Evolutionary conservation across 2,113 vertebrate species (phyloP).

Genomic region (Protomyctophum bolini): DNA sequence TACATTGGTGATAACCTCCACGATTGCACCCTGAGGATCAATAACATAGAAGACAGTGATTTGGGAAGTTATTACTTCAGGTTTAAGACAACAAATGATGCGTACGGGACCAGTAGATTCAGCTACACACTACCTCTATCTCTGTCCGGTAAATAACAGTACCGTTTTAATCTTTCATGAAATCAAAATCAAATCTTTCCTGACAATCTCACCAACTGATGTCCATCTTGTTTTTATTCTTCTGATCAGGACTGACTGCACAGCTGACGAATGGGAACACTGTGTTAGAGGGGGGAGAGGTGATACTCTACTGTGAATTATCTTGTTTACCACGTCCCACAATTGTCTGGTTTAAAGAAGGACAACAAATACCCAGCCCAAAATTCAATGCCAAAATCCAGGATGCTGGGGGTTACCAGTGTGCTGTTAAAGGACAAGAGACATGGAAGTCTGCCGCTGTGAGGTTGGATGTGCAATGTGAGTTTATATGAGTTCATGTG

Average conservation of each 20-base stretch:
- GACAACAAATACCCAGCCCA: neutral
- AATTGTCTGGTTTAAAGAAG: constrained; percentile 50
- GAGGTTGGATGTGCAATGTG: constrained; percentile 58
- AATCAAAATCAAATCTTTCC: accelerated
- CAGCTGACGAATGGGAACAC: no score
- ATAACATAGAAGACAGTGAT: constrained; percentile 25
- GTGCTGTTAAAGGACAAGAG: constrained; percentile 30
- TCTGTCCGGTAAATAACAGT: constrained; percentile 38
- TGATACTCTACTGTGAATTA: constrained; percentile 41
- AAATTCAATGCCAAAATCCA: constrained; percentile 28
- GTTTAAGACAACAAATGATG: neutral
- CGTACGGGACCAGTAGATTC: neutral
- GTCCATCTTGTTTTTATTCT: neutral
- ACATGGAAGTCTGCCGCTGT: constrained; percentile 21
- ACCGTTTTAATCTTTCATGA: neutral
- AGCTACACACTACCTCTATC: accelerated
- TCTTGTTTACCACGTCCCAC: neutral
- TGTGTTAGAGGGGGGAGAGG: constrained; percentile 45
- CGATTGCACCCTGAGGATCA: constrained; percentile 54
- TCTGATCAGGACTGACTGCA: constrained; percentile 44
- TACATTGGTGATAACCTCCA: constrained; percentile 7
- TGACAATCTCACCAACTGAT: neutral
- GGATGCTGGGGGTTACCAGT: constrained; percentile 57
- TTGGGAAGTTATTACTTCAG: constrained; percentile 30
- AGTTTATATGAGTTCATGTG: constrained; percentile 22